Conservation (phyloP, 2,113 vertebrate species). For the Dicentrarchus labrax region DNA sequence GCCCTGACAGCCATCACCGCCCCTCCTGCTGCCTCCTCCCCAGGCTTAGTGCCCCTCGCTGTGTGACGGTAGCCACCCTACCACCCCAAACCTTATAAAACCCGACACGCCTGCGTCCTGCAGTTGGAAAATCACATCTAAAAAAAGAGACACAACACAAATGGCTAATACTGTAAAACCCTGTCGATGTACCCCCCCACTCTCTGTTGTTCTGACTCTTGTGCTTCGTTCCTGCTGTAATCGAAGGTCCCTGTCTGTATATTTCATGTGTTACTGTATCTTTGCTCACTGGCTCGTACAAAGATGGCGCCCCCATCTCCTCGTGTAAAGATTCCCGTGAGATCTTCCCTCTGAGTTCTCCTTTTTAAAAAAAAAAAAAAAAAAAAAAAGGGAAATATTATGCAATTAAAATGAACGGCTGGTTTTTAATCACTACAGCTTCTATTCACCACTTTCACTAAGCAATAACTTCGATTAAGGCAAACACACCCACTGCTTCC, state of each 20-base stretch:
- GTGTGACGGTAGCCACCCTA: slow-evolving; percentile 81
- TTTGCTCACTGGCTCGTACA: slow-evolving; percentile 35
- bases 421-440: neutral
- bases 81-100: neutral
- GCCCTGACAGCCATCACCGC: slow-evolving; percentile 84
- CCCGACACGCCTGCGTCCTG: slow-evolving; percentile 1
- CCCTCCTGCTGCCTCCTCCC: slow-evolving; percentile 86
- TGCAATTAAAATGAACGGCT: slow-evolving; percentile 36
- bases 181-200: neutral
- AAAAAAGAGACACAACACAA: slow-evolving; percentile 21
- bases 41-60: slow-evolving; percentile 90
- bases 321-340: neutral
- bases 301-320: neutral
- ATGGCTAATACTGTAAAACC: slow-evolving; percentile 44
- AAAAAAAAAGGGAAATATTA: slow-evolving; percentile 45
- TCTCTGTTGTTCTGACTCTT: slow-evolving; percentile 18
- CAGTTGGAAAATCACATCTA: neutral
- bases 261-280: slow-evolving; percentile 44
- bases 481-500: neutral
- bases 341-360: neutral
- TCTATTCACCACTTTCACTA: neutral
- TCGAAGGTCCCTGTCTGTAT: slow-evolving; percentile 31
- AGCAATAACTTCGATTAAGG: slow-evolving; percentile 37
- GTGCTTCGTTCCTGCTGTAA: slow-evolving; percentile 51
- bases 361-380: too few species aligned